Evolutionary conservation across 2,797 vertebrate genomes (phyloP), one percentile per base, ranked within the genome.

Genomic region (Channa striata): DNA sequence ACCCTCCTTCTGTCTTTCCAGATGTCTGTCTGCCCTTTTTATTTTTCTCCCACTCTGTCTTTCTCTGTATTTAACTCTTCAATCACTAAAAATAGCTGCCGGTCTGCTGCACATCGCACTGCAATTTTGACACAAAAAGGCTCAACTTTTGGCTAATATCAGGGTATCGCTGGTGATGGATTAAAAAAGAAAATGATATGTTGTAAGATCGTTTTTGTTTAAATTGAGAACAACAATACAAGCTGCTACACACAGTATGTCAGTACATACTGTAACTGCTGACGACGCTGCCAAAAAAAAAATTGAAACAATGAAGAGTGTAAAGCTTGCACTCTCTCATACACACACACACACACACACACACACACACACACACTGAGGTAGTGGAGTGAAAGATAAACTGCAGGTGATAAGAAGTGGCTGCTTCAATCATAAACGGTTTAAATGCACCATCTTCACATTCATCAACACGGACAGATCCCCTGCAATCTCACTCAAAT

Each of bases 1-100:
- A 72, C 21, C 70, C 74, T 80, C 79, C 71, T 56, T 90, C 85
- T 89, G 83, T 81, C 82, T 83, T 79, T 84, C 82, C 85, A 89
- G 85, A 86, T 87, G 82, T 68, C 77, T 70, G 54, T 72, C 48
- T 86, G 80, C 71, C 83, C 79, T 90, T 84, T 85, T 53, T 77
- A 30, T 30, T 84, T 86, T 81, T 70, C 43, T 73, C 59, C 61
- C 36, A 51, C 54, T 68, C 76, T 57, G 37, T 81, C 54, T 68
- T 64, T 60, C 33, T 68, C 46, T 59, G 62, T 69, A 66, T 74
- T 75, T 56, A 73, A 72, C 58, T 69, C 72, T 64, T 49, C 39
- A 30, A 30, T 23, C 70, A 40, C 59, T 63, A 39, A n/a, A 64
- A 74, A 64, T 64, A 66, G 40, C 62, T 66, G 33, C 65, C 39